Evolutionary conservation across 2,888 invertebrate species (phyloP).

Genomic region (Brachypalpus laphriformis): DNA sequence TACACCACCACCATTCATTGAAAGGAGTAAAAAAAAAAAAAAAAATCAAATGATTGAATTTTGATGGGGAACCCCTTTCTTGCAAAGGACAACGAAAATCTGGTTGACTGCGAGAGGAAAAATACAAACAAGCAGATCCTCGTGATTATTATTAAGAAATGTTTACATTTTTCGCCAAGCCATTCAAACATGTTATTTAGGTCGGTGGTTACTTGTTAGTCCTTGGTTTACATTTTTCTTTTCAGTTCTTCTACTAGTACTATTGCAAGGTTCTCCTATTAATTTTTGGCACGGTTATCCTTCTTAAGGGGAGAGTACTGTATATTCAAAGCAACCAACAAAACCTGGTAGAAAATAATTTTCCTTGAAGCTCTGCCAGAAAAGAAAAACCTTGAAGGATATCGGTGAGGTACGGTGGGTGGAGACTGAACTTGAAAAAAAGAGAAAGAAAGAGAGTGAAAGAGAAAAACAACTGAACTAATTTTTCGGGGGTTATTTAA

Average conservation of each 20-base stretch:
- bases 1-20: conserved; percentile 6
- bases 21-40: not conserved
- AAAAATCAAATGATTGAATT: conserved; percentile 46
- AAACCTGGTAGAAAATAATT: conserved; percentile 8
- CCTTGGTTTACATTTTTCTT: not conserved
- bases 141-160: conserved; percentile 49
- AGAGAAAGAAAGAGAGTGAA: not conserved
- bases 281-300: conserved; percentile 53
- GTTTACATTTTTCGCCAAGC: conserved; percentile 46
- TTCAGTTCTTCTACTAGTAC: not conserved
- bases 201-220: conserved; percentile 44
- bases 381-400: conserved; percentile 36
- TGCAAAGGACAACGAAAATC: not conserved
- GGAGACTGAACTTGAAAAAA: not conserved
- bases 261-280: conserved; percentile 4
- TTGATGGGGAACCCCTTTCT: conserved; percentile 12
- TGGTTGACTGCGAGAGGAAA: not conserved
- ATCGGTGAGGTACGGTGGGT: not conserved
- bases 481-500: conserved; percentile 43
- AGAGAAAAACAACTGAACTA: conserved; percentile 29
- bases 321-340: conserved; percentile 52
- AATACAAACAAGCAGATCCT: not conserved
- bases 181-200: conserved; percentile 55
- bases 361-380: conserved; percentile 44
- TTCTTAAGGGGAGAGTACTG: not conserved